Evolutionary conservation across 2,113 vertebrate genomes (phyloP).

Genomic region (Greenwoodochromis staneri): DNA sequence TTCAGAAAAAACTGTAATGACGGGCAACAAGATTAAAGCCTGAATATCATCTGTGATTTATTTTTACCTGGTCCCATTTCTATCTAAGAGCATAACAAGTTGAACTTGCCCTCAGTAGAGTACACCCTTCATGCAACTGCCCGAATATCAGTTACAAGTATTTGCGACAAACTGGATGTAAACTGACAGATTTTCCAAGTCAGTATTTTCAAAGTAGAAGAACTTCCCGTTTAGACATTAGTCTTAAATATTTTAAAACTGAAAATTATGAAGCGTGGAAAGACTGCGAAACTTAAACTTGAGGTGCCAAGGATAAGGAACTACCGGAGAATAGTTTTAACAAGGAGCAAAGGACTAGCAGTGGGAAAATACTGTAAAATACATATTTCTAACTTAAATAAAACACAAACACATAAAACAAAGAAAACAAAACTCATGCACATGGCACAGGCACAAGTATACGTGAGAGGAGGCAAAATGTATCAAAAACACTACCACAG

Average conservation of each 20-base stretch:
- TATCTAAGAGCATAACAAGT: background rate
- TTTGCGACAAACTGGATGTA: background rate
- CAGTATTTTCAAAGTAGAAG: background rate
- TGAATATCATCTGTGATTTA: background rate
- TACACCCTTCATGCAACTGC: background rate
- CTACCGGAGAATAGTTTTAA: background rate
- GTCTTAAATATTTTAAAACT: background rate
- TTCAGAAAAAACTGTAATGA: background rate
- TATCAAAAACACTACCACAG: background rate
- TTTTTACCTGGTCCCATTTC: background rate
- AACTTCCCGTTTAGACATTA: background rate
- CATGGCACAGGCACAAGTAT: constrained; percentile 10
- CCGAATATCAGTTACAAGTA: background rate
- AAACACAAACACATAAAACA: background rate
- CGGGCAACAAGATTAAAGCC: background rate
- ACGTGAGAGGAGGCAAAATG: background rate
- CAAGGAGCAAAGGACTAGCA: background rate
- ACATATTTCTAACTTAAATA: background rate
- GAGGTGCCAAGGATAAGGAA: background rate
- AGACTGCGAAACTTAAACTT: background rate
- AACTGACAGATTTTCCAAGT: background rate
- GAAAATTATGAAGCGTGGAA: background rate
- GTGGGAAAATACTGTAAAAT: background rate
- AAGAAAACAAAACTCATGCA: background rate
- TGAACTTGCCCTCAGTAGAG: background rate